phyloP scores from a whole-genome alignment of 1,140 invertebrate genomes.

The Tetraneura akinire region DNA sequence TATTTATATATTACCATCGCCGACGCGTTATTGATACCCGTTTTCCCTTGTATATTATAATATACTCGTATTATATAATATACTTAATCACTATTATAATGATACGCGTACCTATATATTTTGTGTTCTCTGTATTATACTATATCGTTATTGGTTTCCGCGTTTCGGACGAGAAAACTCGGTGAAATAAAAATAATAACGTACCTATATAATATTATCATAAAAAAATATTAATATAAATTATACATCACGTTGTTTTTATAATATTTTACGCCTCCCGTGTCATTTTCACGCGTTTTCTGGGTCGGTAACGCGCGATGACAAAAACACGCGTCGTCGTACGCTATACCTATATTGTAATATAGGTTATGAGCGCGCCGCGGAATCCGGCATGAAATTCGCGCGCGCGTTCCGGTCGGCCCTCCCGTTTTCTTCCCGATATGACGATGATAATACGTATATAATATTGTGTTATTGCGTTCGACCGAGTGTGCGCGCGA shows the following conservation, averaged over 20 bases:
- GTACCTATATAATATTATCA: too few relatives aligned
- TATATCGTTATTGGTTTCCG: background rate
- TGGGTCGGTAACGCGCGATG: conserved; percentile 20
- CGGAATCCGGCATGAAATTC: conserved; percentile 26
- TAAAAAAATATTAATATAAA: too few relatives aligned
- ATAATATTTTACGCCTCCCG: background rate
- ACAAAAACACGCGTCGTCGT: background rate
- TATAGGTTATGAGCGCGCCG: conserved; percentile 17
- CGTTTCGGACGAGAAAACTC: background rate
- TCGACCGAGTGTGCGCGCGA: background rate
- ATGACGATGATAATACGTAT: too few relatives aligned
- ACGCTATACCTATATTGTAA: background rate
- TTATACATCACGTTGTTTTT: too few relatives aligned
- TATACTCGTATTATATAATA: too few relatives aligned
- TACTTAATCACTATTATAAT: too few relatives aligned
- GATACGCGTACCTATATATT: too few relatives aligned
- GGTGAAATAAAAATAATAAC: background rate
- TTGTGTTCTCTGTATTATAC: background rate
- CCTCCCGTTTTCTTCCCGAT: background rate
- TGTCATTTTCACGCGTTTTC: conserved; percentile 1
- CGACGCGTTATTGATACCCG: conserved; percentile 18
- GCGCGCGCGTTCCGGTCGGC: conserved; percentile 11
- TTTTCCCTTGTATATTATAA: conserved; percentile 7
- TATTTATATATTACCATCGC: too few relatives aligned
- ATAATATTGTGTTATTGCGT: background rate